Evolutionary conservation across 2,797 vertebrate species (phyloP).

Genomic region (Propithecus deckenii): DNA sequence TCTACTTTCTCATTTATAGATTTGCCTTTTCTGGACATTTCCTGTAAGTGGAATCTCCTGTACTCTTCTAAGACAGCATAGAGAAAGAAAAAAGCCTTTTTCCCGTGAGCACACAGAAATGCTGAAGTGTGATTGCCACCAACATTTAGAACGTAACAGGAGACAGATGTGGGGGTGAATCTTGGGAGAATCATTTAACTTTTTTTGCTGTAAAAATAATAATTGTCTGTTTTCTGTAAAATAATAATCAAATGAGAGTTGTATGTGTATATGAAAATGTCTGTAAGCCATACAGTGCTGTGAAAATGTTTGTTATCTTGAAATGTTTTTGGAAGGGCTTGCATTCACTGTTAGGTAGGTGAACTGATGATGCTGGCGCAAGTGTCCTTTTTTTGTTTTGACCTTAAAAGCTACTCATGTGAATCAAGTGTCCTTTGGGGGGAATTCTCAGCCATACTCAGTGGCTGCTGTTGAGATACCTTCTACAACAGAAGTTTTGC

Average conservation of each 20-base stretch:
- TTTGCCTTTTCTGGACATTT: conserved; percentile 20
- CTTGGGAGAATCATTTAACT: background rate
- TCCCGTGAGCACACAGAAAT: background rate
- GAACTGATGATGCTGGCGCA: background rate
- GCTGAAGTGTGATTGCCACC: background rate
- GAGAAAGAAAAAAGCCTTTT: background rate
- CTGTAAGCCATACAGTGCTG: background rate
- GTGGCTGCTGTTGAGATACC: background rate
- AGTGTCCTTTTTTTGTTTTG: background rate
- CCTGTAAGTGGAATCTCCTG: background rate
- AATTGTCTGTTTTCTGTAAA: conserved; percentile 2
- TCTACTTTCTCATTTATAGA: background rate
- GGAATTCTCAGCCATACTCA: background rate
- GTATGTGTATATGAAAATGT: background rate
- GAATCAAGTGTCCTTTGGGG: background rate
- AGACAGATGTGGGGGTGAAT: background rate
- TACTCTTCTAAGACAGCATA: background rate
- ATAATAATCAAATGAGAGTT: background rate
- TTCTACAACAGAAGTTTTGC: background rate
- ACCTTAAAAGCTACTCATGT: too few species aligned
- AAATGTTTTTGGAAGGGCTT: background rate
- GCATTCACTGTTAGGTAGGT: background rate
- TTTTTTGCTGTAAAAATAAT: background rate
- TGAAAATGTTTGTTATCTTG: background rate
- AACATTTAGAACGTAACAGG: background rate